Conservation (phyloP, 2,888 invertebrate species). For the Acrocera orbiculus region DNA sequence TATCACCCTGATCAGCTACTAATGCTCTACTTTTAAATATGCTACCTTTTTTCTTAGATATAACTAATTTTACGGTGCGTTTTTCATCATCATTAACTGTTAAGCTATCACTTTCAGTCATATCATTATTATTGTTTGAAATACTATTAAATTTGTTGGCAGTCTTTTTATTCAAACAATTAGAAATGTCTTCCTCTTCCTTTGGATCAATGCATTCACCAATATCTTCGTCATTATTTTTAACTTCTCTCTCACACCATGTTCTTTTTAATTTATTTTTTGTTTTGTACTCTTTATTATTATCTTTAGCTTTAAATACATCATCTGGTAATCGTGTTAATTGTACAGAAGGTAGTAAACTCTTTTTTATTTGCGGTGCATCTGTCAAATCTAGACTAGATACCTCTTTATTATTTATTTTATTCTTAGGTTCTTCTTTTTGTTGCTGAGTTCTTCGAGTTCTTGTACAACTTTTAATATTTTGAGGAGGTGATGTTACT, state of each 20-base stretch:
- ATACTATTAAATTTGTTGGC: constrained; percentile 9
- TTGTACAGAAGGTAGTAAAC: no score
- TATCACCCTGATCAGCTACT: constrained; percentile 32
- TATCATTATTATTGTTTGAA: constrained; percentile 11
- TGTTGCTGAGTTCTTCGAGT: no score
- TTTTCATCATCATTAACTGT: constrained; percentile 30
- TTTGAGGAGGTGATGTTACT: no score
- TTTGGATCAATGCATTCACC: no score
- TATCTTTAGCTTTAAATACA: neutral
- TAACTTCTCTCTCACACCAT: constrained; percentile 18
- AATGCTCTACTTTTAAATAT: constrained; percentile 73
- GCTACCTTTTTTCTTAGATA: constrained; percentile 71
- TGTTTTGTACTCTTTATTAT: constrained; percentile 23
- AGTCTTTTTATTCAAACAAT: no score
- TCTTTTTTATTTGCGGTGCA: no score
- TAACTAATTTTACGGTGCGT: constrained; percentile 48
- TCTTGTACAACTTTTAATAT: no score
- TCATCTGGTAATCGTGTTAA: constrained; percentile 2
- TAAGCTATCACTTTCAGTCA: constrained; percentile 6
- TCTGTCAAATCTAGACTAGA: no score
- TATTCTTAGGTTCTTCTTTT: no score
- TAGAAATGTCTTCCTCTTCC: no score
- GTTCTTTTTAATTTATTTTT: constrained; percentile 30
- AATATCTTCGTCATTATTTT: constrained; percentile 1
- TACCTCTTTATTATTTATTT: no score